phyloP scores from a whole-genome alignment of 2,797 vertebrate species.

The Gymnothorax javanicus region DNA sequence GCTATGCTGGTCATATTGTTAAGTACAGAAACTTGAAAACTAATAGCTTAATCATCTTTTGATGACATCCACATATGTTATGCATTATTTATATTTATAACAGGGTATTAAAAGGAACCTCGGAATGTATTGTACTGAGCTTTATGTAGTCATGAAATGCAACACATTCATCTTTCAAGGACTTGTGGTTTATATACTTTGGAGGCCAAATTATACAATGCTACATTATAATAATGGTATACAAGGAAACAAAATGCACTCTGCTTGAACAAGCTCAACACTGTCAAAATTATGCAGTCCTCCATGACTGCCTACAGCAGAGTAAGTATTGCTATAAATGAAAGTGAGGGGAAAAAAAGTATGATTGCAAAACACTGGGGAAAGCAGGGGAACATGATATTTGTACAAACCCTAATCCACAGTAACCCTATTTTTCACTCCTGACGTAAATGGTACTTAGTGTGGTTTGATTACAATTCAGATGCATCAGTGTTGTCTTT shows the following conservation, averaged over 20 bases:
- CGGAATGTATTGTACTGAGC: constrained; percentile 71
- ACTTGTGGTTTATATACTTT: constrained; percentile 67
- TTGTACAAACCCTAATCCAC: neutral
- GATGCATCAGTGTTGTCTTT: neutral
- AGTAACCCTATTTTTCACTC: neutral
- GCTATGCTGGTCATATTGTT: constrained; percentile 82
- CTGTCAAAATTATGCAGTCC: constrained; percentile 38
- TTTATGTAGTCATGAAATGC: constrained; percentile 77
- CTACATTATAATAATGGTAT: constrained; percentile 40
- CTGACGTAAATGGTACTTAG: neutral
- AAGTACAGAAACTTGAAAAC: constrained; percentile 82
- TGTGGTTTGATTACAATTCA: neutral
- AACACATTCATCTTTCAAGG: constrained; percentile 73
- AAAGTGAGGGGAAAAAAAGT: constrained; percentile 41
- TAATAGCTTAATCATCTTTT: constrained; percentile 88
- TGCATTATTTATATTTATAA: constrained; percentile 91
- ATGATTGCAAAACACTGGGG: constrained; percentile 42
- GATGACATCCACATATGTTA: constrained; percentile 83
- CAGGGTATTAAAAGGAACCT: constrained; percentile 78
- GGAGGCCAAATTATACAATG: constrained; percentile 28
- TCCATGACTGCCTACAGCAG: constrained; percentile 39
- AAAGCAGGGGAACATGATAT: constrained; percentile 15
- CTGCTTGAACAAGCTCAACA: constrained; percentile 34
- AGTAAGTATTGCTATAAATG: constrained; percentile 51
- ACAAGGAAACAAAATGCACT: constrained; percentile 33